Evolutionary conservation across 2,113 vertebrate genomes (phyloP).

Genomic region (Neomonachus schauinslandi): DNA sequence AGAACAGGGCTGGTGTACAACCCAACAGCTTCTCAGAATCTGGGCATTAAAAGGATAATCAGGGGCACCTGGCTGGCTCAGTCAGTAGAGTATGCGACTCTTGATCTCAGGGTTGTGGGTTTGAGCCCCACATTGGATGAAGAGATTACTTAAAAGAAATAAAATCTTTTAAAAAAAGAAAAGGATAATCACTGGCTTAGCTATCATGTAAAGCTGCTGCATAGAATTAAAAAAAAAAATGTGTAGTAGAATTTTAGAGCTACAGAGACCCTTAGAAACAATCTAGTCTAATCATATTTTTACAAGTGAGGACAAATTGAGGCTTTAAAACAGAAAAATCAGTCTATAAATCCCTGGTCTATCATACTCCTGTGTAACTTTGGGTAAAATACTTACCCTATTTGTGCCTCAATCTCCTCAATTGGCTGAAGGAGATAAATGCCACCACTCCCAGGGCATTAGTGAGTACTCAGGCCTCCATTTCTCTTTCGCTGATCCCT

Average conservation of each 20-base stretch:
- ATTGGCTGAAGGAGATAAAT: accelerated
- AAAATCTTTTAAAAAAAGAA: neutral
- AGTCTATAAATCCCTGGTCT: neutral
- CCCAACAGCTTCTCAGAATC: neutral
- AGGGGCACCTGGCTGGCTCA: neutral
- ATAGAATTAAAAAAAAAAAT: neutral
- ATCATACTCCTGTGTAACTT: neutral
- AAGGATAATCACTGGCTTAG: neutral
- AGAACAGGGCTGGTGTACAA: no score
- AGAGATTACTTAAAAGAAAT: neutral
- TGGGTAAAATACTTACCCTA: neutral
- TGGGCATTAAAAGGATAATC: neutral
- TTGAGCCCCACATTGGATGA: neutral
- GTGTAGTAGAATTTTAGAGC: neutral
- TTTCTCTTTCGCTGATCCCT: neutral
- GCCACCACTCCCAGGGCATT: accelerated
- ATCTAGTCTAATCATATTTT: neutral
- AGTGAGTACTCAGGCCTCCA: accelerated
- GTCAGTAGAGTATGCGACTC: neutral
- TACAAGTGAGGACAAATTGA: neutral
- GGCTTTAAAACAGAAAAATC: neutral
- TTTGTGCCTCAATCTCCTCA: accelerated
- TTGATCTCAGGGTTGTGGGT: neutral
- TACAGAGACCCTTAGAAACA: neutral
- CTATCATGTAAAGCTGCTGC: neutral